phyloP scores from a whole-genome alignment of 2,113 vertebrate species.

The Sylvilagus bachmani region DNA sequence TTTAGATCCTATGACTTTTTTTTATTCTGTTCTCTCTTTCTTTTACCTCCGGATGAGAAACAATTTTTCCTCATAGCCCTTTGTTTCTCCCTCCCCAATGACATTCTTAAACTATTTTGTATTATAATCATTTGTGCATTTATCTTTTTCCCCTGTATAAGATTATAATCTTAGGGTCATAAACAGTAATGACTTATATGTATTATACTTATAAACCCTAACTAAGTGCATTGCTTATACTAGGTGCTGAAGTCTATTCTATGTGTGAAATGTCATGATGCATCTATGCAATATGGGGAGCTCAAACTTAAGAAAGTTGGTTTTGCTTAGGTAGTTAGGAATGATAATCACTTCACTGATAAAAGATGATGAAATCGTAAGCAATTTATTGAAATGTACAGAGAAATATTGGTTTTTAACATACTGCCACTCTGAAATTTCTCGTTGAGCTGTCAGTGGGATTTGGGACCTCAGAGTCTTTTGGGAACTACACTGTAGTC shows the following conservation, averaged over 20 bases:
- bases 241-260: conserved; percentile 38
- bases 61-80: background rate
- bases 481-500: background rate
- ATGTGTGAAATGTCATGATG: conserved; percentile 46
- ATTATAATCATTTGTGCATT: conserved; percentile 36
- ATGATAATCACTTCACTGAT: conserved; percentile 38
- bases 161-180: conserved; percentile 35
- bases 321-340: conserved; percentile 61
- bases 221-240: conserved; percentile 30
- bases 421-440: conserved; percentile 27
- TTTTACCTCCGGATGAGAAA: background rate
- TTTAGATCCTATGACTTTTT: conserved; percentile 41
- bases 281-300: conserved; percentile 13
- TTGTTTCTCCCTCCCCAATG: conserved; percentile 53
- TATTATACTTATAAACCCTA: conserved; percentile 49
- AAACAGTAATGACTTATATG: conserved; percentile 54
- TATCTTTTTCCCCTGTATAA: conserved; percentile 52
- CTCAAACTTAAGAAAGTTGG: conserved; percentile 48
- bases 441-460: background rate
- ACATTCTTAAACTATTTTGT: conserved; percentile 51
- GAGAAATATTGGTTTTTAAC: conserved; percentile 46
- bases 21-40: conserved; percentile 1
- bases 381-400: conserved; percentile 17
- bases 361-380: conserved; percentile 46
- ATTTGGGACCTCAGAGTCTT: background rate